phyloP scores from a whole-genome alignment of 2,888 invertebrate species.

The Allolobophora icterica region DNA sequence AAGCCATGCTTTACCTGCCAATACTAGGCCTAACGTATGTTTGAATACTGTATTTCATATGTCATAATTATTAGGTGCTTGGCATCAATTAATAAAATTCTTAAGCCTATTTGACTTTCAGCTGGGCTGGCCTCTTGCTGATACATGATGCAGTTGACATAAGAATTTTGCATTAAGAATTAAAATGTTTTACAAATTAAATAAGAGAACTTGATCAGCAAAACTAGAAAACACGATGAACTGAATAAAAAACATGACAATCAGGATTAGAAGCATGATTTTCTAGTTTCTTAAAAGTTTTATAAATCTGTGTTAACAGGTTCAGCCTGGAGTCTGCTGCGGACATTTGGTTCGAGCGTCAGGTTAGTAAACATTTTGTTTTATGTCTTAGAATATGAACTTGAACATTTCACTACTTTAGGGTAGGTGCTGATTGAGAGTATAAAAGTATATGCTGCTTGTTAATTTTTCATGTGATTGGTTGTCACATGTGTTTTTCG shows the following conservation, averaged over 20 bases:
- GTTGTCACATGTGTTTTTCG: no score
- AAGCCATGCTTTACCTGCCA: not conserved
- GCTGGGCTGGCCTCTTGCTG: not conserved
- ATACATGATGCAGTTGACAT: not conserved
- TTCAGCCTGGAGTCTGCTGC: constrained; percentile 8
- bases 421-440: not conserved
- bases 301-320: not conserved
- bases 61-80: not conserved
- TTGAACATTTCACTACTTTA: not conserved
- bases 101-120: not conserved
- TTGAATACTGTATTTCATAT: not conserved
- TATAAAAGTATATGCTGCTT: not conserved
- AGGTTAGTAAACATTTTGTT: not conserved
- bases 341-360: constrained; percentile 1
- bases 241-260: not conserved
- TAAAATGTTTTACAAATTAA: not conserved
- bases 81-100: not conserved
- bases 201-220: not conserved
- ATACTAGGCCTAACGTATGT: not conserved
- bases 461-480: not conserved
- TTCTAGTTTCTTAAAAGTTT: not conserved
- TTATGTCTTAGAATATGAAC: constrained; percentile 18
- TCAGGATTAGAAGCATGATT: not conserved
- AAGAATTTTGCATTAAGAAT: not conserved
- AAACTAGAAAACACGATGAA: not conserved